Evolutionary conservation across 2,888 invertebrate species (phyloP).

Genomic region (Ecdyonurus torrentis): DNA sequence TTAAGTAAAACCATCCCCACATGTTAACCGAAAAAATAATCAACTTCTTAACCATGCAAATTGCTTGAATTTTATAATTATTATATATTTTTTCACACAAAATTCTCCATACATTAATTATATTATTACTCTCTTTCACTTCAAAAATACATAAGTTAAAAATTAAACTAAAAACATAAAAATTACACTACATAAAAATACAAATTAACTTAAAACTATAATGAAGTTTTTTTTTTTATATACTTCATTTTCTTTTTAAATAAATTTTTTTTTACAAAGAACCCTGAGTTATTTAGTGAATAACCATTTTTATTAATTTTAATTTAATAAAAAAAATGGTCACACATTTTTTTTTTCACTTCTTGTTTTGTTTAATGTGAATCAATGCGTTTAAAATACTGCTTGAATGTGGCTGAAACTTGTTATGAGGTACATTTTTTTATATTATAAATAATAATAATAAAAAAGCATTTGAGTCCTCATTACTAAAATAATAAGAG

Average conservation of each 20-base stretch:
- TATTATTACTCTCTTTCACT: no score
- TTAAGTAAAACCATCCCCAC: no score
- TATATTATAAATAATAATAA: neutral
- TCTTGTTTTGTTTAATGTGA: neutral
- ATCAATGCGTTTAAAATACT: neutral
- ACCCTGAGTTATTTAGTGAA: neutral
- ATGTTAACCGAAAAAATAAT: no score
- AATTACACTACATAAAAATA: no score
- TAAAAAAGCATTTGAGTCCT: no score
- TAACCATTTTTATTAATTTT: neutral
- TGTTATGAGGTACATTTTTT: neutral
- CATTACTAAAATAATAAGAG: neutral
- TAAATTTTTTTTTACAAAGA: neutral
- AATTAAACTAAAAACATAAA: no score
- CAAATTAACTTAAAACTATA: neutral
- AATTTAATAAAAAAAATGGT: neutral
- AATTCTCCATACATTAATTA: no score
- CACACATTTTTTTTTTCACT: neutral
- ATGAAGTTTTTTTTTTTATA: neutral
- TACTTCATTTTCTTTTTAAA: neutral
- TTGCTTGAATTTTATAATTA: no score
- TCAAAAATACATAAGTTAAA: no score
- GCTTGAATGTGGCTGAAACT: neutral
- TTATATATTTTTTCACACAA: no score
- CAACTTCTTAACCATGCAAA: no score